phyloP scores from a whole-genome alignment of 2,113 vertebrate genomes.

The Cynocephalus volans region DNA sequence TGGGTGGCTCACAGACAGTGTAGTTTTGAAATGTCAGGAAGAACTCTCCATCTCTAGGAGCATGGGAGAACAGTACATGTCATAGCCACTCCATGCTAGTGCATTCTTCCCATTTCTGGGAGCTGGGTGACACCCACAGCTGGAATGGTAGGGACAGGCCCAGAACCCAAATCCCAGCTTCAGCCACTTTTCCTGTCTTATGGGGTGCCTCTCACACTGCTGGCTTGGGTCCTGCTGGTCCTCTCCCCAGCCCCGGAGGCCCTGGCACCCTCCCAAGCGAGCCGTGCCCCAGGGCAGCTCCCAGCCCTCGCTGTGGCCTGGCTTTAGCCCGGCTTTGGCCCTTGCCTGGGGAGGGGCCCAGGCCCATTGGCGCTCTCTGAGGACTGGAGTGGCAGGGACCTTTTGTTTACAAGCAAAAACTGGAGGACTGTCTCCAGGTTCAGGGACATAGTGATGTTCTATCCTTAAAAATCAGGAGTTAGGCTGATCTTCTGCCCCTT shows the following conservation, averaged over 20 bases:
- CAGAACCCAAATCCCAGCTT: neutral
- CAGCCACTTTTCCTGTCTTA: neutral
- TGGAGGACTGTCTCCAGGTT: neutral
- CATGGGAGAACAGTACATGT: accelerated
- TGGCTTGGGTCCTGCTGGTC: neutral
- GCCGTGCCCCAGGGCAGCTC: neutral
- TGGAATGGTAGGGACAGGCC: neutral
- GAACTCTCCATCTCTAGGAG: neutral
- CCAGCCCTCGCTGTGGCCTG: no score
- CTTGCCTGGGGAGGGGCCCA: neutral
- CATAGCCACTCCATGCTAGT: accelerated
- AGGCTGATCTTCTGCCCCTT: no score
- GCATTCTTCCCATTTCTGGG: accelerated
- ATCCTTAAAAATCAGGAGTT: no score
- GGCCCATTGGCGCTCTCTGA: neutral
- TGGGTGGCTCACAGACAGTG: neutral
- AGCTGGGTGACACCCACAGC: neutral
- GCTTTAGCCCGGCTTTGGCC: neutral
- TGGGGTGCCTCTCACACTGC: neutral
- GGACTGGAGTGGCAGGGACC: neutral
- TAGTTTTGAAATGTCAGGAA: neutral
- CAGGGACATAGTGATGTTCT: neutral
- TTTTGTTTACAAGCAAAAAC: no score
- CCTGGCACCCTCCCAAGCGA: neutral
- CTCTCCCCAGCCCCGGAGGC: no score